phyloP scores from a whole-genome alignment of 1,140 invertebrate species.

The Lepidostoma basale region DNA sequence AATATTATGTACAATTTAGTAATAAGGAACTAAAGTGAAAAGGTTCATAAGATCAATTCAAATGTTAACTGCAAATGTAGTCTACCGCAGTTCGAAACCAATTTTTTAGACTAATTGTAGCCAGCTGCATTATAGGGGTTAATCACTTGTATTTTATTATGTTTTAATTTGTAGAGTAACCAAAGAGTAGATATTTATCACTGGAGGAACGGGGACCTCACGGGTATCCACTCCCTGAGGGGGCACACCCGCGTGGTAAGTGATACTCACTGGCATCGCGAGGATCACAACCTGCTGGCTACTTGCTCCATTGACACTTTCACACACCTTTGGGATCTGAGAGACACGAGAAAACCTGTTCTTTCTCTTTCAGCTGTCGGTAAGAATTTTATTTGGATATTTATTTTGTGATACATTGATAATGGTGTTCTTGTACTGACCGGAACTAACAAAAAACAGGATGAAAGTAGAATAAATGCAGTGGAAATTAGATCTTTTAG shows the following conservation, averaged over 20 bases:
- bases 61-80: too few relatives aligned
- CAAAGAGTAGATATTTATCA: conserved; percentile 83
- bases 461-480: too few relatives aligned
- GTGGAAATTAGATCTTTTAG: too few relatives aligned
- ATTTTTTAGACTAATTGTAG: too few relatives aligned
- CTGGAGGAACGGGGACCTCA: conserved; percentile 72
- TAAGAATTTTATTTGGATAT: conserved; percentile 49
- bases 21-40: too few relatives aligned
- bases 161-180: conserved; percentile 68
- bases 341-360: conserved; percentile 81
- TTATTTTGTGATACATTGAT: background rate
- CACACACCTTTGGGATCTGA: conserved; percentile 91
- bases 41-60: too few relatives aligned
- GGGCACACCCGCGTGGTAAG: conserved; percentile 89
- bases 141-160: background rate
- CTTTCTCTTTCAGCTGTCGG: conserved; percentile 81
- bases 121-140: too few relatives aligned
- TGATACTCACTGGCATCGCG: conserved; percentile 91
- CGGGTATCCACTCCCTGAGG: conserved; percentile 74
- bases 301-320: conserved; percentile 94
- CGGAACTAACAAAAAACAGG: too few relatives aligned
- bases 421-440: too few relatives aligned
- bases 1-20: too few relatives aligned
- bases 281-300: conserved; percentile 86
- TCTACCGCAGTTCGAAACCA: too few relatives aligned